These are phyloP conservation scores for Scaptodrosophila latifasciaeformis DNA, from an alignment of 2,888 invertebrate genomes.

Conservation along the genomic window DNA sequence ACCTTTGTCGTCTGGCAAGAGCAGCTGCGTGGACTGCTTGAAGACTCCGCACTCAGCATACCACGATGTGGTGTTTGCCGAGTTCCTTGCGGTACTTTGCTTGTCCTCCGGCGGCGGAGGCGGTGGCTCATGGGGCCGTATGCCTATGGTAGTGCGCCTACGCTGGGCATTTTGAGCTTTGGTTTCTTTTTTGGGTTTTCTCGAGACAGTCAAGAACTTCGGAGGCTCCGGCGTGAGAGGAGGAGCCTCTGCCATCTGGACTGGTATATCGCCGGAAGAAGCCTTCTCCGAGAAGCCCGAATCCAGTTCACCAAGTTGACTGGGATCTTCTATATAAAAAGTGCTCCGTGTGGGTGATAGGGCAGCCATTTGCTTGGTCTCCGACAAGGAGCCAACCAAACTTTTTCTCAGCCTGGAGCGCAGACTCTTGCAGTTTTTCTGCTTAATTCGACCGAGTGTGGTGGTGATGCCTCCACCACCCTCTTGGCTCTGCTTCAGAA, in stretches of 20 bases:
- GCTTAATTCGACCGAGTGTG: slow-evolving; percentile 38
- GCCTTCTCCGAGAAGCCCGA: slow-evolving; percentile 77
- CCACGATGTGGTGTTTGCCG: slow-evolving; percentile 81
- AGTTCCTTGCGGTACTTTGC: slow-evolving; percentile 8
- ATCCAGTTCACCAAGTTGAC: slow-evolving; percentile 78
- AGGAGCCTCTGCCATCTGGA: slow-evolving; percentile 18
- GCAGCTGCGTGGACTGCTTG: slow-evolving; percentile 59
- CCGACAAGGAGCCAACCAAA: slow-evolving; percentile 73
- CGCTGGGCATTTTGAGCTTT: slow-evolving; percentile 53
- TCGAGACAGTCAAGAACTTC: slow-evolving; percentile 59
- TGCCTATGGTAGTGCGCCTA: slow-evolving; percentile 70
- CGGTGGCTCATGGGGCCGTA: slow-evolving; percentile 74
- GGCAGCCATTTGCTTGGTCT: slow-evolving; percentile 71
- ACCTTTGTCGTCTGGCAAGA: slow-evolving; percentile 7
- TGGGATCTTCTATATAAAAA: slow-evolving; percentile 82
- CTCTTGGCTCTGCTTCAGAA: slow-evolving; percentile 15
- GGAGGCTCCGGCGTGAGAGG: slow-evolving; percentile 44
- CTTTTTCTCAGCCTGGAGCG: slow-evolving; percentile 80
- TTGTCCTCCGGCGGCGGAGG: slow-evolving; percentile 73
- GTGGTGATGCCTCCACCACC: slow-evolving; percentile 39
- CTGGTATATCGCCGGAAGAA: slow-evolving; percentile 51
- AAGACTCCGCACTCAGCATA: slow-evolving; percentile 82
- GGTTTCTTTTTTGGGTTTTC: slow-evolving; percentile 73
- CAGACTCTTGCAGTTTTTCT: slow-evolving; percentile 75
- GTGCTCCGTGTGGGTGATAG: slow-evolving; percentile 81